Percentiles rank a stretch among this genome's conserved stretches.
Conservation (phyloP, 1,140 invertebrate species). For the Hestina assimilis region DNA sequence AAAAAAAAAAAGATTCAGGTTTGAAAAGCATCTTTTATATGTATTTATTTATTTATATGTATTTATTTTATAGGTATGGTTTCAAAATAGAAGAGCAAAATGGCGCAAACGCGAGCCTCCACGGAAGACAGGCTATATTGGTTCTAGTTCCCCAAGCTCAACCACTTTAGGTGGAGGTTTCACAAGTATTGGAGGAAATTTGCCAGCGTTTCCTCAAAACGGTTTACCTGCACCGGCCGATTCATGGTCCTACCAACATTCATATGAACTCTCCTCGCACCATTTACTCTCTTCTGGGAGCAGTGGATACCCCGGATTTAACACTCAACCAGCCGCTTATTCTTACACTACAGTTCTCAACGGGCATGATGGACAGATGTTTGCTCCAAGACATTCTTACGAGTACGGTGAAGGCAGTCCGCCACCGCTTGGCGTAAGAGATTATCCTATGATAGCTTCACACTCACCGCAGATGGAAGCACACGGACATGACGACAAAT, state of each 20-base stretch:
- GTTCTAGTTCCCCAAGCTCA: slow-evolving; percentile 81
- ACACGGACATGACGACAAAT: slow-evolving; percentile 76
- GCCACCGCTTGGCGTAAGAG: slow-evolving; percentile 79
- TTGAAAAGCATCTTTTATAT: background rate
- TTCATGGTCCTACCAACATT: slow-evolving; percentile 87
- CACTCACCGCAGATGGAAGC: slow-evolving; percentile 81
- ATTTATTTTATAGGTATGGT: slow-evolving; percentile 75
- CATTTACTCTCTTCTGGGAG: slow-evolving; percentile 85
- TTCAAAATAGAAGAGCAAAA: slow-evolving; percentile 96
- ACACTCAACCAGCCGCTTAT: slow-evolving; percentile 77
- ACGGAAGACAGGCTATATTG: slow-evolving; percentile 91
- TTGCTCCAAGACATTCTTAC: slow-evolving; percentile 78
- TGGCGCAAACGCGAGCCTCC: slow-evolving; percentile 99
- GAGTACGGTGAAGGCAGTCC: slow-evolving; percentile 82
- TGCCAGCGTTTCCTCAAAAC: slow-evolving; percentile 84
- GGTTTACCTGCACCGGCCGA: slow-evolving; percentile 83
- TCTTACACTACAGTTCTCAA: slow-evolving; percentile 84
- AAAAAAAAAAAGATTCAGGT: background rate
- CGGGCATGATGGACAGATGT: slow-evolving; percentile 83
- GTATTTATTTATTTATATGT: background rate
- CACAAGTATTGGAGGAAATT: slow-evolving; percentile 81
- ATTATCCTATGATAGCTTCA: slow-evolving; percentile 83
- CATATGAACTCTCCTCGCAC: slow-evolving; percentile 85
- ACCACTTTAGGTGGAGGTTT: slow-evolving; percentile 80
- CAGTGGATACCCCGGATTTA: slow-evolving; percentile 81